Conservation (phyloP, 2,888 invertebrate genomes). For the Himalopsyche kuldschensis region DNA sequence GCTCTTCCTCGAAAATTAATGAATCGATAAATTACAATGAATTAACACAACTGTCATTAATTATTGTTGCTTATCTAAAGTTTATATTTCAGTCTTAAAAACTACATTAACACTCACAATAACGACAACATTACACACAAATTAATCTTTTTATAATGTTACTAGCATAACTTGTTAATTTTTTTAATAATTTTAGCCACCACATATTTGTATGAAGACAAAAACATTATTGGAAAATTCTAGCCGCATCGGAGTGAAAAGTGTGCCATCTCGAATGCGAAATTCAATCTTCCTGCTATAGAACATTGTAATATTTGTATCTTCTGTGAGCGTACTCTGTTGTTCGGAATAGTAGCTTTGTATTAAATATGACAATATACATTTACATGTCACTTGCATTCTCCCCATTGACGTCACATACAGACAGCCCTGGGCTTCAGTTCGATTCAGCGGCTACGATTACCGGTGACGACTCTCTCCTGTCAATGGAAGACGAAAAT, state of each 20-base stretch:
- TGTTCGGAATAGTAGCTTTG: neutral
- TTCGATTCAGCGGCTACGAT: neutral
- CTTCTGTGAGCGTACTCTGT: neutral
- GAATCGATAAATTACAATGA: too few relatives aligned
- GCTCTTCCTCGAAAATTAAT: too few relatives aligned
- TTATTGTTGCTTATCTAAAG: too few relatives aligned
- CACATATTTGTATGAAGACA: too few relatives aligned
- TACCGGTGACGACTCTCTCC: neutral
- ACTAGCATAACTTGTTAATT: too few relatives aligned
- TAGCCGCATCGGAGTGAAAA: neutral
- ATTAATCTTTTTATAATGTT: too few relatives aligned
- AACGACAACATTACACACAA: too few relatives aligned
- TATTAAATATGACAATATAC: neutral
- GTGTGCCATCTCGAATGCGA: neutral
- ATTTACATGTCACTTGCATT: neutral
- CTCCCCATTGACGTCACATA: neutral
- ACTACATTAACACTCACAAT: too few relatives aligned
- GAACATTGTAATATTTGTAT: neutral
- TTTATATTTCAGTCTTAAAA: too few relatives aligned
- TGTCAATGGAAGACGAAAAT: neutral
- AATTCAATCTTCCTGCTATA: neutral
- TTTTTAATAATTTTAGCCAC: too few relatives aligned
- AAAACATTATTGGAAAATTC: neutral
- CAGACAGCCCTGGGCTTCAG: neutral
- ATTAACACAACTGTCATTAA: too few relatives aligned